Conservation (phyloP, 35 echinoderm and acorn worm genomes). For the Apostichopus japonicus region DNA sequence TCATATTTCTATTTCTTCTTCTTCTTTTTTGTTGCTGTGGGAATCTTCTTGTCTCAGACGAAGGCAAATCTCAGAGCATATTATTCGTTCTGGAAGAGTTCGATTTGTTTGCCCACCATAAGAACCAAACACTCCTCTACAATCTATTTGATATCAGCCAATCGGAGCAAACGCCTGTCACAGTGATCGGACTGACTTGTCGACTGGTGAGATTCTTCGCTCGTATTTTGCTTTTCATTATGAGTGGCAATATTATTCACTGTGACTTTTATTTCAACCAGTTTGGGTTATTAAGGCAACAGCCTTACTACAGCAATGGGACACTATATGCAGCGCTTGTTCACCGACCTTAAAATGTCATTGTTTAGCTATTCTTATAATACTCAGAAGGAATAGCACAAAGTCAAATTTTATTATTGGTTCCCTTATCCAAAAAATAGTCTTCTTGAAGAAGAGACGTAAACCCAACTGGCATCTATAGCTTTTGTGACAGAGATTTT, state of each 20-base stretch:
- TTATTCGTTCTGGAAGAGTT: conserved; percentile 94
- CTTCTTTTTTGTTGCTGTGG: not conserved
- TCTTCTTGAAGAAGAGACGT: no score
- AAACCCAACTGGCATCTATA: no score
- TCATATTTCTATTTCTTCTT: not conserved
- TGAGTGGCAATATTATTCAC: not conserved
- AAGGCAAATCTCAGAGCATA: conserved; percentile 64
- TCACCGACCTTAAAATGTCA: no score
- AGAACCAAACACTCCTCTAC: conserved; percentile 94
- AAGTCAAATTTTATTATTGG: no score
- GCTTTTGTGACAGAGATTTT: no score
- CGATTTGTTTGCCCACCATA: conserved; percentile 97
- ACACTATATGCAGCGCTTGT: no score
- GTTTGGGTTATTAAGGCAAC: no score
- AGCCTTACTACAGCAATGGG: no score
- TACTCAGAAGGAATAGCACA: no score
- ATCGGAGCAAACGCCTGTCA: conserved; percentile 93
- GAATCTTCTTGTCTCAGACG: conserved; percentile 23
- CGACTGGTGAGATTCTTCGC: conserved; percentile 73
- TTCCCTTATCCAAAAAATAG: no score
- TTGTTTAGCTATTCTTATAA: no score
- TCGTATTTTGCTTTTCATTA: not conserved
- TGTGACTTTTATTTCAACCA: no score
- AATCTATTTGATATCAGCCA: conserved; percentile 97
- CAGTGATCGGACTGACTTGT: conserved; percentile 92